phyloP scores from a whole-genome alignment of 2,797 vertebrate species.

The Capromys pilorides region DNA sequence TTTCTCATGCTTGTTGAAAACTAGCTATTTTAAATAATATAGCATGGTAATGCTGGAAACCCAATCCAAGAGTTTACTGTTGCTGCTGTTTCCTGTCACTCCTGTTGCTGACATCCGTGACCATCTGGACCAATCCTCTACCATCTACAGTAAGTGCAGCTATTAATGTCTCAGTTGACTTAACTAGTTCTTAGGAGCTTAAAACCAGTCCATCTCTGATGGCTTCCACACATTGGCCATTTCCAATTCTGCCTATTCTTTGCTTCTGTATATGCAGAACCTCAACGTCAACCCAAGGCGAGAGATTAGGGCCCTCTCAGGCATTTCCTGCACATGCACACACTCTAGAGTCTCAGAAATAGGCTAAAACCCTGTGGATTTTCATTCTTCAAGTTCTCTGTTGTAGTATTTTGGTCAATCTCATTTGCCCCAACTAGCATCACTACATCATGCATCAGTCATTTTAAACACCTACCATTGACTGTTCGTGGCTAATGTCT shows the following conservation, averaged over 20 bases:
- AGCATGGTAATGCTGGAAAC: background rate
- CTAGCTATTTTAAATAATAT: background rate
- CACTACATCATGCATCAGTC: background rate
- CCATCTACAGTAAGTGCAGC: background rate
- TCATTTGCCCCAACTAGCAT: background rate
- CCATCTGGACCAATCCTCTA: background rate
- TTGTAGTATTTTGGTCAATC: background rate
- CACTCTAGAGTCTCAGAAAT: background rate
- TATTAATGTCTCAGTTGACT: background rate
- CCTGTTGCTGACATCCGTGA: background rate
- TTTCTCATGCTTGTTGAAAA: background rate
- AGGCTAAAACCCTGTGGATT: background rate
- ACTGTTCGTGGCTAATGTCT: background rate
- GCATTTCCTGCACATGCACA: background rate
- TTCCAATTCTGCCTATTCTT: background rate
- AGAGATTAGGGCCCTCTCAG: background rate
- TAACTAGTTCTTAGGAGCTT: background rate
- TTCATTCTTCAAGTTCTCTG: background rate
- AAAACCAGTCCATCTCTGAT: background rate
- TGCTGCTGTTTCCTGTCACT: background rate
- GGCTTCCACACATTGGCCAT: background rate
- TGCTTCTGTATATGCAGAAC: background rate
- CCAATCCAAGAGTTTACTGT: background rate
- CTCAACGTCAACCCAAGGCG: background rate
- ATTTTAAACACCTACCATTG: background rate